Evolutionary conservation across 2,888 invertebrate genomes (phyloP).

Genomic region (Crepidodera aurea): DNA sequence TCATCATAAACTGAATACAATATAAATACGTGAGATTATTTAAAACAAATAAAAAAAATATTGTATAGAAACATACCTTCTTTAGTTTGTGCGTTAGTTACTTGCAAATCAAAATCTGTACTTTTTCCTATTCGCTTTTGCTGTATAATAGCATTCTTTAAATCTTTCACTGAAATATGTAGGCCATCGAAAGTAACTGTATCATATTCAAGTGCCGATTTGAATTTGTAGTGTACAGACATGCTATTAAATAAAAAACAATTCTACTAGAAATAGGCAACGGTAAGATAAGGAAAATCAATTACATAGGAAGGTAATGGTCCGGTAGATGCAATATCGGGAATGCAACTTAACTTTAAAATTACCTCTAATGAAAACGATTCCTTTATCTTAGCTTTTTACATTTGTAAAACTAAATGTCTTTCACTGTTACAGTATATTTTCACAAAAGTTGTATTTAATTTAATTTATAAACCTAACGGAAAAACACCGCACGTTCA

Average conservation of each 20-base stretch:
- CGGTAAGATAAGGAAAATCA: constrained; percentile 15
- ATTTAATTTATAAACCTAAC: not conserved
- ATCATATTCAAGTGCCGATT: constrained; percentile 94
- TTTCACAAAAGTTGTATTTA: constrained; percentile 2
- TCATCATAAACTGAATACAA: constrained; percentile 83
- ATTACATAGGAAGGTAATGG: constrained; percentile 16
- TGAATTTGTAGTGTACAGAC: constrained; percentile 99
- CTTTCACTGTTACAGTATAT: constrained; percentile 5
- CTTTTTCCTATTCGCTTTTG: constrained; percentile 95
- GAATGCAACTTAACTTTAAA: constrained; percentile 1
- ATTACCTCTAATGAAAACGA: constrained; percentile 16
- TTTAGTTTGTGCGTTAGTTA: constrained; percentile 96
- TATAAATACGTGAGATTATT: not conserved
- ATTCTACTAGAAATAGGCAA: constrained; percentile 10
- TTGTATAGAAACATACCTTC: constrained; percentile 75
- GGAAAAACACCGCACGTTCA: constrained; percentile 15
- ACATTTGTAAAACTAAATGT: not conserved
- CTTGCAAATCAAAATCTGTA: constrained; percentile 94
- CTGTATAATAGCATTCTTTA: constrained; percentile 93
- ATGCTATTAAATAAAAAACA: constrained; percentile 61
- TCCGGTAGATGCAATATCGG: not conserved
- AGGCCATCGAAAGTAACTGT: constrained; percentile 97
- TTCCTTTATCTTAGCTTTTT: constrained; percentile 8
- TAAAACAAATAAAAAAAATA: not conserved
- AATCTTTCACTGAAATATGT: constrained; percentile 92